Evolutionary conservation across 1,140 invertebrate species (phyloP).

Genomic region (Pseudomyrmex gracilis): DNA sequence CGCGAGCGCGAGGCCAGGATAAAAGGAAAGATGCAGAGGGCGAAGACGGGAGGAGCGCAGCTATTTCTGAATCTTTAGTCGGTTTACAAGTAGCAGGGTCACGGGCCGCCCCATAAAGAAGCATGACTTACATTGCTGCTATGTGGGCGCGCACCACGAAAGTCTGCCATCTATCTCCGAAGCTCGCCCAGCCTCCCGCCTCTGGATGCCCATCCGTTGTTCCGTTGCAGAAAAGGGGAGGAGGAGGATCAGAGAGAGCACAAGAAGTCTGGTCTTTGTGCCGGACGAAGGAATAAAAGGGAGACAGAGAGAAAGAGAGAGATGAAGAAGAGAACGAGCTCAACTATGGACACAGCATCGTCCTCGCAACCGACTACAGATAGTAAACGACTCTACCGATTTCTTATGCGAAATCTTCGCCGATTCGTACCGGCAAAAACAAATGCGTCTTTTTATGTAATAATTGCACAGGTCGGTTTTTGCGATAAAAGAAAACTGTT

Average conservation of each 20-base stretch:
- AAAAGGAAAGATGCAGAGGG: not conserved
- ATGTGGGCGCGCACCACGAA: slow-evolving; percentile 80
- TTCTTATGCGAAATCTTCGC: slow-evolving; percentile 18
- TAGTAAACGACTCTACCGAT: slow-evolving; percentile 33
- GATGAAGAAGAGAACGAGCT: not conserved
- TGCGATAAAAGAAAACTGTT: not conserved
- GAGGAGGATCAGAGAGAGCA: not conserved
- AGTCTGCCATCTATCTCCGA: slow-evolving; percentile 82
- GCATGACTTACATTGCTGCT: slow-evolving; percentile 84
- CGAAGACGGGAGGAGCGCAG: slow-evolving; percentile 58
- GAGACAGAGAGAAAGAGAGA: not conserved
- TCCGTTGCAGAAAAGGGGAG: slow-evolving; percentile 37
- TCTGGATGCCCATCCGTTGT: slow-evolving; percentile 70
- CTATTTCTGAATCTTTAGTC: slow-evolving; percentile 85
- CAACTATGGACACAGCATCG: slow-evolving; percentile 11
- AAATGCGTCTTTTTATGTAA: not conserved
- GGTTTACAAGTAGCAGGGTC: slow-evolving; percentile 85
- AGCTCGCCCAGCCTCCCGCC: slow-evolving; percentile 63
- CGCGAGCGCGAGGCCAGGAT: not conserved
- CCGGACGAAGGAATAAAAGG: not conserved
- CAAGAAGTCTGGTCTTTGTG: slow-evolving; percentile 34
- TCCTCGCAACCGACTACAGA: slow-evolving; percentile 22
- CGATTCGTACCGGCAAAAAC: slow-evolving; percentile 25
- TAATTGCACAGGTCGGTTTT: not conserved
- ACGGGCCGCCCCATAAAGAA: slow-evolving; percentile 83